Evolutionary conservation across 53 echinoderm and acorn worm species (phyloP).

Genomic region (Stichopus horrens): DNA sequence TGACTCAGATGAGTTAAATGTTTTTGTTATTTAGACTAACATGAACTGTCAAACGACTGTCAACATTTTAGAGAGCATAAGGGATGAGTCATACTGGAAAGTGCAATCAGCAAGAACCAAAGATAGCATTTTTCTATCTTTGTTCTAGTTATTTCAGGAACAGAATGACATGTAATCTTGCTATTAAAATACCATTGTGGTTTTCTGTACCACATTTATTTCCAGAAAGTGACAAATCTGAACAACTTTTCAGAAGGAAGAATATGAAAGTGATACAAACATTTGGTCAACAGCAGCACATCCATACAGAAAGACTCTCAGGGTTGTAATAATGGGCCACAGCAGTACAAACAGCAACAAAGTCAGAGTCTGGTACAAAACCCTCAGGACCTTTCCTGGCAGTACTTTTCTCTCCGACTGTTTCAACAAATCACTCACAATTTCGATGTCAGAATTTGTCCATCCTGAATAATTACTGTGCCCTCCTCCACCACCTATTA

Average conservation of each 20-base stretch:
- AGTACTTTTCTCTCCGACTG: not conserved
- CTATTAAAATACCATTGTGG: too few relatives aligned
- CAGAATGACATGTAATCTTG: too few relatives aligned
- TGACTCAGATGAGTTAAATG: too few relatives aligned
- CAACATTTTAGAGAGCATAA: too few relatives aligned
- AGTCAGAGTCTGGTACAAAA: not conserved
- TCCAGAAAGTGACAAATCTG: too few relatives aligned
- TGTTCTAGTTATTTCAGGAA: too few relatives aligned
- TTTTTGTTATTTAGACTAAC: too few relatives aligned
- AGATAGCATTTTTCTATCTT: too few relatives aligned
- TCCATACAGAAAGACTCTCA: not conserved
- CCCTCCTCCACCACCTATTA: not conserved
- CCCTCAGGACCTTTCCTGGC: not conserved
- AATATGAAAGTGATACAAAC: not conserved
- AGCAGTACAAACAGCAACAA: not conserved
- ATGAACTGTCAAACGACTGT: too few relatives aligned
- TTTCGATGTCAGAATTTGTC: not conserved
- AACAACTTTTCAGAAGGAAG: not conserved
- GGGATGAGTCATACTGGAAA: too few relatives aligned
- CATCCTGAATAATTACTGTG: not conserved
- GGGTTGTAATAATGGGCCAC: constrained; percentile 7
- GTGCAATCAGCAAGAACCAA: too few relatives aligned
- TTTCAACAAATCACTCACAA: not conserved
- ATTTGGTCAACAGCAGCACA: not conserved
- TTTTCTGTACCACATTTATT: too few relatives aligned